These are phyloP conservation scores for Xiphophorus birchmanni DNA, from an alignment of 2,797 vertebrate species.

Conservation along the genomic window DNA sequence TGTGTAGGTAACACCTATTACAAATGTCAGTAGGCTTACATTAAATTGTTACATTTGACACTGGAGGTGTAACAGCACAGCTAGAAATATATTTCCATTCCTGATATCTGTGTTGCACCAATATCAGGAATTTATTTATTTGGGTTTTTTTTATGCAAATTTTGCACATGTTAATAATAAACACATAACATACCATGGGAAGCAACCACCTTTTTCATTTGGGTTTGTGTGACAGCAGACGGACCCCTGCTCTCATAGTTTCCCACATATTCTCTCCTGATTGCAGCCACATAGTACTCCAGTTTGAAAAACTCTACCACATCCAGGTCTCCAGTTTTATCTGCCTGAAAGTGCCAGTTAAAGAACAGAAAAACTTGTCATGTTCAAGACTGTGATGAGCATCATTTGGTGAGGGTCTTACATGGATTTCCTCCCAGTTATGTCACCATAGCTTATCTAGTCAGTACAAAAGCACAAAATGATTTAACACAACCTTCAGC, in stretches of 20 bases:
- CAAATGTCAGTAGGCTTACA: neutral
- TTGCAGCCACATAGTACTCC: constrained; percentile 49
- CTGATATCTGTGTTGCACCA: neutral
- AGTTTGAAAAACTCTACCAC: constrained; percentile 63
- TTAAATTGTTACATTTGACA: neutral
- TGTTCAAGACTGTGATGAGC: neutral
- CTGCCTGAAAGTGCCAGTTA: constrained; percentile 54
- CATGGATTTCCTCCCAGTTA: neutral
- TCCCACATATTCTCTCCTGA: constrained; percentile 68
- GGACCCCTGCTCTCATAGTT: constrained; percentile 48
- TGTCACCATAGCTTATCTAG: neutral
- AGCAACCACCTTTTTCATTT: constrained; percentile 56
- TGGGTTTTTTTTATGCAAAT: neutral
- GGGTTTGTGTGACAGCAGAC: constrained; percentile 38
- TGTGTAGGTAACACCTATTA: neutral
- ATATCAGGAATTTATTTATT: neutral
- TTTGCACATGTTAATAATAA: neutral
- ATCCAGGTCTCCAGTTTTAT: constrained; percentile 59
- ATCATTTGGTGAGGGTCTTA: neutral
- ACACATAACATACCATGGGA: constrained; percentile 36
- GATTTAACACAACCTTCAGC: neutral
- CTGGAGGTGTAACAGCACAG: neutral
- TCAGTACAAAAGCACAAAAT: neutral
- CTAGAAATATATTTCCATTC: neutral
- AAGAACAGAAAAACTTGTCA: constrained; percentile 15